Percentiles rank a stretch among this genome's conserved stretches.
These are phyloP conservation scores for Pharmacophagus antenor DNA, from an alignment of 2,888 invertebrate genomes.

Conservation along the genomic window DNA sequence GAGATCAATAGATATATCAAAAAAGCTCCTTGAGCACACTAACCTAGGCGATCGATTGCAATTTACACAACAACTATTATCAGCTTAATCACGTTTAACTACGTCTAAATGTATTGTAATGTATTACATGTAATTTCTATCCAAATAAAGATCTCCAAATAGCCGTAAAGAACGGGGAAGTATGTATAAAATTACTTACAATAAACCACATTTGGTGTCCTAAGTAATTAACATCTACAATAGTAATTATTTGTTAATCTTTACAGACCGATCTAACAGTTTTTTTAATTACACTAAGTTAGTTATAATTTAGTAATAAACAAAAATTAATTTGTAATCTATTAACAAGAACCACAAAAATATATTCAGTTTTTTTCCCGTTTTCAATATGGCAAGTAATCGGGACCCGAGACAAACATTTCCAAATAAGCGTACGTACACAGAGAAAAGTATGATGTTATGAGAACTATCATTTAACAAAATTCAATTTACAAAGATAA, in stretches of 20 bases:
- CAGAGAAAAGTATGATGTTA: conserved; percentile 2
- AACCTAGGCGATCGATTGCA: conserved; percentile 43
- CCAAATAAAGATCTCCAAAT: conserved; percentile 23
- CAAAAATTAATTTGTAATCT: conserved; percentile 11
- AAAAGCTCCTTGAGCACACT: conserved; percentile 57
- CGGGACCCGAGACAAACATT: conserved; percentile 7
- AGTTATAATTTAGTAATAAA: conserved; percentile 6
- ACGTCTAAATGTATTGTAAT: conserved; percentile 32
- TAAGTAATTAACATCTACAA: background rate
- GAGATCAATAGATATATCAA: conserved; percentile 63
- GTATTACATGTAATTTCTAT: background rate
- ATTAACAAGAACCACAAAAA: conserved; percentile 28
- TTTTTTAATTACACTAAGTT: background rate
- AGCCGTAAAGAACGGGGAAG: background rate
- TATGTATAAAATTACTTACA: conserved; percentile 14
- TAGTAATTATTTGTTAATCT: background rate
- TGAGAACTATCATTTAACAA: conserved; percentile 15
- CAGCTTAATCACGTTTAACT: conserved; percentile 39
- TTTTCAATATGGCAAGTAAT: conserved; percentile 29
- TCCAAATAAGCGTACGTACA: background rate
- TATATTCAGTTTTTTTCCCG: conserved; percentile 12
- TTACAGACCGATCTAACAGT: background rate
- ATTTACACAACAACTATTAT: conserved; percentile 45
- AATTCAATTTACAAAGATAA: conserved; percentile 17
- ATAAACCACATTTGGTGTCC: conserved; percentile 4